A percentile compares a stretch with the other conserved stretches of the same genome.
Conservation (phyloP, 2,797 vertebrate species). For the Mastacembelus armatus region DNA sequence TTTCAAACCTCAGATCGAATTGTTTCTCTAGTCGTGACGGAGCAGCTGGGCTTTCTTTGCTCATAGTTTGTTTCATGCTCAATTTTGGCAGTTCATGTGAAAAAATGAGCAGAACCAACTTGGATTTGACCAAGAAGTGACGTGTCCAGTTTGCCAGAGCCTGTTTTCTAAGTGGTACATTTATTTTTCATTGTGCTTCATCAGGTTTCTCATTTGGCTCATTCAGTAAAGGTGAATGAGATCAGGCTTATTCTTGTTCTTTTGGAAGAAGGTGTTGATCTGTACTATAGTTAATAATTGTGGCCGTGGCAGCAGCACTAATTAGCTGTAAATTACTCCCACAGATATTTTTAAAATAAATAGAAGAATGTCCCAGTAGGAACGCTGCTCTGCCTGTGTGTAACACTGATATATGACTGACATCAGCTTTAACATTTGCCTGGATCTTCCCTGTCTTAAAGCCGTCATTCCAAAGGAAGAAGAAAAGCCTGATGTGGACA, state of each 20-base stretch:
- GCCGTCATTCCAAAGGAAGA: too few species aligned
- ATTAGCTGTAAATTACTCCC: not conserved
- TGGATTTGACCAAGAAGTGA: not conserved
- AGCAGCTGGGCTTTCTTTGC: too few species aligned
- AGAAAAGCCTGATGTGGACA: too few species aligned
- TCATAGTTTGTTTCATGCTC: too few species aligned
- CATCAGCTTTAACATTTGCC: too few species aligned
- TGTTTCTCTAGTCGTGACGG: too few species aligned
- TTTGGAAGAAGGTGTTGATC: not conserved
- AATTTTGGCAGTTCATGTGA: not conserved
- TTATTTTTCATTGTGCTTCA: not conserved
- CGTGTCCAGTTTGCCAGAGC: too few species aligned
- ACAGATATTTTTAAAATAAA: not conserved
- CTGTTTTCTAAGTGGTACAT: too few species aligned
- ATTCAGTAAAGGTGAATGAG: not conserved
- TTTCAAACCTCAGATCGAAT: not conserved
- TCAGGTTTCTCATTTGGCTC: not conserved
- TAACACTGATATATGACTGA: not conserved
- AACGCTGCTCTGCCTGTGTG: too few species aligned
- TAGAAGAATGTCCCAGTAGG: not conserved
- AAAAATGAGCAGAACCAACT: not conserved
- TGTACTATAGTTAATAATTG: not conserved
- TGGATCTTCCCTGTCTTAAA: too few species aligned
- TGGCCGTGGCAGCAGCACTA: not conserved
- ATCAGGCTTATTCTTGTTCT: too few species aligned